Base-by-base conservation (phyloP, 2,797 vertebrate species). In the Arctocebus calabarensis region DNA sequence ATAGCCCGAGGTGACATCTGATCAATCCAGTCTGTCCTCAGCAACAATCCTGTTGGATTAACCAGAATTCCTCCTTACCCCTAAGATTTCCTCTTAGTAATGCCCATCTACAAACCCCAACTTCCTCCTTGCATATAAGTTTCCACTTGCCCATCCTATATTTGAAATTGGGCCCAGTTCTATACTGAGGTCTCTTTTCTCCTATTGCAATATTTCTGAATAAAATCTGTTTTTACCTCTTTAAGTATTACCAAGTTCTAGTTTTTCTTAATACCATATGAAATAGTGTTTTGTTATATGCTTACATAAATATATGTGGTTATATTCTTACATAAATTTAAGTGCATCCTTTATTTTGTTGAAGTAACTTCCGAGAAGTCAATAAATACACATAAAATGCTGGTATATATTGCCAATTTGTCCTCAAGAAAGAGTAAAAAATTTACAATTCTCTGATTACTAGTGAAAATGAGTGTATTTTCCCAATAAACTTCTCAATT, bases 381-480 rank as follows among this genome's bases (percentile, higher is more conserved):
- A 87, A 45, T 83, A 87, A 77, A 70, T 11, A 25, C 34, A 34
- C 7, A 34, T 19, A 43, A 83, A 83, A 37, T 57, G 70, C 7
- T 75, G 34, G 90, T 43, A 92, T 34, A 88, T 59, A 64, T 17
- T 95, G 43, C 43, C 71, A 79, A 85, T 78, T 12, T 84, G 55
- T 19, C 43, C 45, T 90, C 14, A 71, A 74, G 45, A 90, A 90
- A 79, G 37, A 90, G 90, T 75, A 86, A 68, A 70, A 52, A 70
- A 82, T 82, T 74, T 45, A 81, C 0, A 82, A 29, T 43, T 89
- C 37, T 81, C 55, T 59, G 32, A 75, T 66, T 82, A 55, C 43
- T 70, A 59, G 34, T 62, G 66, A 95, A 90, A 95, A 14, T 90
- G 22, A 52, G 40, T 17, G 6, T 75, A 77, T 90, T 82, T 85